These are phyloP conservation scores for Scrobipalpa costella DNA, from an alignment of 2,888 invertebrate genomes.

Conservation along the genomic window DNA sequence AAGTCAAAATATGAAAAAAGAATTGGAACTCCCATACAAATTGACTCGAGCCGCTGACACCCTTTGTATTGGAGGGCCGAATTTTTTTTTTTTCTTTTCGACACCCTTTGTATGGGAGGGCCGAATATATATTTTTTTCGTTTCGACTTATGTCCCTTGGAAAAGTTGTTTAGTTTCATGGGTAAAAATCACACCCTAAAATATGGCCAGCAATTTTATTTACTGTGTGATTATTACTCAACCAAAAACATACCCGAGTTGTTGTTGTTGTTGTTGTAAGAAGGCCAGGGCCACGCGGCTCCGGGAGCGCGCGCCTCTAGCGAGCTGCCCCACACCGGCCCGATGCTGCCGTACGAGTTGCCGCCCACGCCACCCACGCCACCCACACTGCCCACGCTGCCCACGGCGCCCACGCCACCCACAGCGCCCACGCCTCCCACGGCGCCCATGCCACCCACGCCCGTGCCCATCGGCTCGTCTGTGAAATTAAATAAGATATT, in stretches of 20 bases:
- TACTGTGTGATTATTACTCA: too few species aligned
- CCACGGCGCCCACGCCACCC: background rate
- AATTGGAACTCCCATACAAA: too few species aligned
- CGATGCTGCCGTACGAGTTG: conserved; percentile 44
- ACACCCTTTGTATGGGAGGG: too few species aligned
- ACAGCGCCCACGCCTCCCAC: background rate
- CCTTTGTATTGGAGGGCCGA: too few species aligned
- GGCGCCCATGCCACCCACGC: background rate
- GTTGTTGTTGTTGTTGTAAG: background rate
- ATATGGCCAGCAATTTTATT: too few species aligned
- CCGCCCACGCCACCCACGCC: conserved; percentile 26
- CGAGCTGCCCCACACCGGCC: conserved; percentile 49
- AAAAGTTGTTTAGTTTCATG: too few species aligned
- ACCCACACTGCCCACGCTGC: background rate
- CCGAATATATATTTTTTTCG: too few species aligned
- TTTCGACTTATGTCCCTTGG: too few species aligned
- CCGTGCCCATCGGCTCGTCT: conserved; percentile 13
- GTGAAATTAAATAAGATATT: background rate
- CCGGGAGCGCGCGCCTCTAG: conserved; percentile 38
- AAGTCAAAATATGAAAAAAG: too few species aligned
- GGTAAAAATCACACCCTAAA: too few species aligned
- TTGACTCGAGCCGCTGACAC: too few species aligned
- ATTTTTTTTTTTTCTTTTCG: too few species aligned
- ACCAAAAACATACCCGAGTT: conserved; percentile 16
- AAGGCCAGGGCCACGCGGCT: conserved; percentile 31